Evolutionary conservation across 2,888 invertebrate genomes (phyloP), one percentile per base, ranked within the genome.

Genomic region (Theretra japonica): DNA sequence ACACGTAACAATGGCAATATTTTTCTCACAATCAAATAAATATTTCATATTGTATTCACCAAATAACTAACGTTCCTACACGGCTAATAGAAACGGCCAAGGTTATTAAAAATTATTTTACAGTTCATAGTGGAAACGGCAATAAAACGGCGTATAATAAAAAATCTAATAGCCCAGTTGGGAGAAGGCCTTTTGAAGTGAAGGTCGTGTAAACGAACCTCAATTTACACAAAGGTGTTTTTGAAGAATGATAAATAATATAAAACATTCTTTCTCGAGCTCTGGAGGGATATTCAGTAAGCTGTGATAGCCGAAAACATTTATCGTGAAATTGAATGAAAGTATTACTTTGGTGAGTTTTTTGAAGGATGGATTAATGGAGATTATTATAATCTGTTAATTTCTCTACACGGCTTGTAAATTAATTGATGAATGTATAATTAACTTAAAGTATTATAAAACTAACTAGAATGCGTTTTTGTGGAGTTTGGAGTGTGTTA

Each of bases 181-280:
- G 48, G 65, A 21, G 33, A 62, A 30, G 48, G 23, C 65, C 65
- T 65, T 65, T 65, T 48, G 65, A 48, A 17, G 48, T 48, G 21
- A 65, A 65, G 65, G 65, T 48, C 65, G 48, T 41, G 65, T 62
- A 65, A 65, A 65, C 65, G 65, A 65, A 17, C 41, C 65, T 41
- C 48, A 41, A 48, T 65, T 65, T 48, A 65, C 41, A 65, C 65
- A 65, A 65, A 65, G 33, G 65, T 65, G 65, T 65, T 11, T 62
- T 65, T 65, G 65, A 65, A 65, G 65, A 23, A 65, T 65, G 65
- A 62, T 62, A 62, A 62, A 65, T 65, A 65, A 65, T 48, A 65
- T 17, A 23, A 41, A 65, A 65, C n/a, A 65, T 23, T 60, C 60
- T 65, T 62, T 65, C 41, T 48, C 23, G 23, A 48, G 21, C 21